Evolutionary conservation across 2,888 invertebrate species (phyloP).

Genomic region (Coelogynopora nodosa): DNA sequence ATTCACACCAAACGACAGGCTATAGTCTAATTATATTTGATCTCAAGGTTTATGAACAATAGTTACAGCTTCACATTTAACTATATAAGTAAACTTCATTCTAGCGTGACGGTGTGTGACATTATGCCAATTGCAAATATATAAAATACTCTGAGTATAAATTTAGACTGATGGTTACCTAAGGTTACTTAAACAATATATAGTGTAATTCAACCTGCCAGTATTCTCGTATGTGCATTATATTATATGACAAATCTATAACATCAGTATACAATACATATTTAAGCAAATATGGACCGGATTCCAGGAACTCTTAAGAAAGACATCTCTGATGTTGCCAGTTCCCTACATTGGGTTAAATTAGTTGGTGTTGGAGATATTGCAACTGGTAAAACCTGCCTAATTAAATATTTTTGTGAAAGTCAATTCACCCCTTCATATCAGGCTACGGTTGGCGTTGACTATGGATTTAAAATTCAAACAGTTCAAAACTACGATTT

Average conservation of each 20-base stretch:
- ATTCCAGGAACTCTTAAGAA: conserved; percentile 54
- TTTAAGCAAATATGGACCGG: conserved; percentile 53
- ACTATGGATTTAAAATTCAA: conserved; percentile 61
- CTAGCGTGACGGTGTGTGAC: background rate
- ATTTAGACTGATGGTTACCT: background rate
- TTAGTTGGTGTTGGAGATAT: conserved; percentile 57
- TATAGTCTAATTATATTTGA: no score
- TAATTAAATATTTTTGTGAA: conserved; percentile 61
- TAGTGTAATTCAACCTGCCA: background rate
- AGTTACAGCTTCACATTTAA: no score
- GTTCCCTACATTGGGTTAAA: conserved; percentile 56
- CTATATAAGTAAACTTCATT: no score
- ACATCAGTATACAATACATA: background rate
- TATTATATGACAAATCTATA: background rate
- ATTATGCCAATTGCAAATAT: no score
- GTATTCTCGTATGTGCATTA: background rate
- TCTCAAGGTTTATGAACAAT: no score
- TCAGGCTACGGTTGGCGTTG: conserved; percentile 60
- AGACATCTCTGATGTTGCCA: conserved; percentile 53
- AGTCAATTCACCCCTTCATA: conserved; percentile 57
- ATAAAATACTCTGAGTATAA: background rate
- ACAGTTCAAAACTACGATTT: conserved; percentile 53
- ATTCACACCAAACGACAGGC: no score
- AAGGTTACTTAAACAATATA: background rate
- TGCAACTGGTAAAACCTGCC: conserved; percentile 57